These are phyloP conservation scores for Microtus montanus DNA, from an alignment of 2,113 vertebrate genomes.

Conservation along the genomic window DNA sequence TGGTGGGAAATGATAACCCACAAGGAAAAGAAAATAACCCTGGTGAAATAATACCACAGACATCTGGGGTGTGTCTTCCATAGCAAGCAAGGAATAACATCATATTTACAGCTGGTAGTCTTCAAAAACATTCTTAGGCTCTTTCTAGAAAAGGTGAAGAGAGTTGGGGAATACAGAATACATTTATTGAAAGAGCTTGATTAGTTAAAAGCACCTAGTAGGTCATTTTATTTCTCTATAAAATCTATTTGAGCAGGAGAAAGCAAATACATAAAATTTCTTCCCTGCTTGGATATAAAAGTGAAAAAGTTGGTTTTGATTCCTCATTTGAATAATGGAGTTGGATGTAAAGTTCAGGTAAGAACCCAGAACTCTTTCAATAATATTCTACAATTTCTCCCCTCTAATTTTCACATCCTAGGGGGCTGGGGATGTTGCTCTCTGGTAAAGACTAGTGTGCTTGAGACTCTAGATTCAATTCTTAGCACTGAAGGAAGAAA, in stretches of 20 bases:
- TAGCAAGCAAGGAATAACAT: conserved; percentile 22
- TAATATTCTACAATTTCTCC: not conserved
- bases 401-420: not conserved
- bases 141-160: not conserved
- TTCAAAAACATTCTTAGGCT: conserved; percentile 12
- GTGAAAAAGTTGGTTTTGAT: not conserved
- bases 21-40: conserved; percentile 53
- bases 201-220: not conserved
- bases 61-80: conserved; percentile 69
- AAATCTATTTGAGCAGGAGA: not conserved
- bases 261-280: not conserved
- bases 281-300: not conserved
- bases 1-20: conserved; percentile 72
- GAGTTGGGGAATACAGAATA: not conserved
- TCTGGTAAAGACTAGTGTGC: not conserved
- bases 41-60: conserved; percentile 70
- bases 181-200: not conserved
- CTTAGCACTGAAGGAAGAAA: not conserved
- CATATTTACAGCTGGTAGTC: not conserved
- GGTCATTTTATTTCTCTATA: not conserved
- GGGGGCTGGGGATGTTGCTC: no score
- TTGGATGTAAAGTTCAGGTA: not conserved
- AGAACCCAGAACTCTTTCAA: not conserved
- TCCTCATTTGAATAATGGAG: not conserved
- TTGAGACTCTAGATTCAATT: not conserved